These are phyloP conservation scores for Lordiphosa collinella DNA, from an alignment of 1,140 invertebrate species.

Conservation along the genomic window DNA sequence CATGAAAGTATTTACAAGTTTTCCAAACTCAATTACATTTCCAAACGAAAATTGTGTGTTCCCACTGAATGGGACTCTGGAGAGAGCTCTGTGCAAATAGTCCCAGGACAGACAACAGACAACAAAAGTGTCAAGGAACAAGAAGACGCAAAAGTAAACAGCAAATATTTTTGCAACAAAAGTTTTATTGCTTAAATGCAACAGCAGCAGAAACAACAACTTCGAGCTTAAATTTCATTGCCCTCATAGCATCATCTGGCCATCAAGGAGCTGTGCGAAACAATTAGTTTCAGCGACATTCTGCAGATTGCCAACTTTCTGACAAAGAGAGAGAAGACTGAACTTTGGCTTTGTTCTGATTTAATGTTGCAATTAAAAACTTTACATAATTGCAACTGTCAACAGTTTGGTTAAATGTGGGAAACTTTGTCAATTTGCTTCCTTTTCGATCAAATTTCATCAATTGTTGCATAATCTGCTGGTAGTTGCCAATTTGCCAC, in stretches of 20 bases:
- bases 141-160: slow-evolving; percentile 24
- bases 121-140: slow-evolving; percentile 16
- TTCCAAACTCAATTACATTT: slow-evolving; percentile 61
- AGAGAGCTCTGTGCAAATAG: slow-evolving; percentile 40
- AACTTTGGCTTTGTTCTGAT: slow-evolving; percentile 52
- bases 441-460: too few species aligned
- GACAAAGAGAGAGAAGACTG: slow-evolving; percentile 1
- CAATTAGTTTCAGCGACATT: slow-evolving; percentile 62
- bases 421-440: too few species aligned
- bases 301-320: slow-evolving; percentile 64
- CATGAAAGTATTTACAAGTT: slow-evolving; percentile 52
- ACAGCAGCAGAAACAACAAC: background rate
- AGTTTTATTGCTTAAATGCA: slow-evolving; percentile 39
- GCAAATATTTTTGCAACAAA: slow-evolving; percentile 45
- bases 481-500: slow-evolving; percentile 8
- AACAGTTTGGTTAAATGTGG: slow-evolving; percentile 18
- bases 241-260: slow-evolving; percentile 15
- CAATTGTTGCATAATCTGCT: slow-evolving; percentile 9
- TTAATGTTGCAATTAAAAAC: slow-evolving; percentile 71
- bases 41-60: background rate
- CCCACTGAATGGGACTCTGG: slow-evolving; percentile 29
- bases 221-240: slow-evolving; percentile 23
- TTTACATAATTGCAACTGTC: slow-evolving; percentile 61
- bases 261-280: slow-evolving; percentile 16
- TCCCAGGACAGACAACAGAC: slow-evolving; percentile 42